These are phyloP conservation scores for Physella acuta DNA, from an alignment of 1,140 invertebrate species.

Conservation along the genomic window DNA sequence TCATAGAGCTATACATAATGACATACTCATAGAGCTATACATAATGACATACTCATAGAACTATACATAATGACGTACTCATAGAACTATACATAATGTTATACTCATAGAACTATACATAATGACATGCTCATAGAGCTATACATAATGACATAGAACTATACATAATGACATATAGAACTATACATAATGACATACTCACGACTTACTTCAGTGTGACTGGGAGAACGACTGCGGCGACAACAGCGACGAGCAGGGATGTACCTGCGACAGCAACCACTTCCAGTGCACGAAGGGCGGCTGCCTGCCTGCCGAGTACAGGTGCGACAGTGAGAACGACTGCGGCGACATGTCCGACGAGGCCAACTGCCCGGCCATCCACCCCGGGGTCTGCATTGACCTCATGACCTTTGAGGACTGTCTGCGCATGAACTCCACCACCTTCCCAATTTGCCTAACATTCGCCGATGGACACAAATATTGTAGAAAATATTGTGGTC, in stretches of 20 bases:
- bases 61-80: too few relatives aligned
- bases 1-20: too few relatives aligned
- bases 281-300: slow-evolving; percentile 10
- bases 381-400: slow-evolving; percentile 10
- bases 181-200: too few relatives aligned
- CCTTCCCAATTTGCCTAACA: slow-evolving; percentile 1
- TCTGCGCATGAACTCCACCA: slow-evolving; percentile 5
- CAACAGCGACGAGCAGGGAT: slow-evolving; percentile 66
- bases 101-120: too few relatives aligned
- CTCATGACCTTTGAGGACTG: slow-evolving; percentile 9
- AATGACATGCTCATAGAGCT: too few relatives aligned
- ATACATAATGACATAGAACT: too few relatives aligned
- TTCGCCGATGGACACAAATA: slow-evolving; percentile 3
- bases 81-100: too few relatives aligned
- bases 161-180: too few relatives aligned
- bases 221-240: slow-evolving; percentile 34
- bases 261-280: slow-evolving; percentile 9
- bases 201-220: slow-evolving; percentile 63
- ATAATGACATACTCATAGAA: too few relatives aligned
- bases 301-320: neutral
- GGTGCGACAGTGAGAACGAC: slow-evolving; percentile 9
- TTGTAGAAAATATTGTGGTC: slow-evolving; percentile 10
- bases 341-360: slow-evolving; percentile 21
- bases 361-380: slow-evolving; percentile 12
- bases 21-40: too few relatives aligned